A percentile compares a stretch with the other conserved stretches of the same genome.
Conservation (phyloP, 2,113 vertebrate genomes). For the Hippolais icterina region DNA sequence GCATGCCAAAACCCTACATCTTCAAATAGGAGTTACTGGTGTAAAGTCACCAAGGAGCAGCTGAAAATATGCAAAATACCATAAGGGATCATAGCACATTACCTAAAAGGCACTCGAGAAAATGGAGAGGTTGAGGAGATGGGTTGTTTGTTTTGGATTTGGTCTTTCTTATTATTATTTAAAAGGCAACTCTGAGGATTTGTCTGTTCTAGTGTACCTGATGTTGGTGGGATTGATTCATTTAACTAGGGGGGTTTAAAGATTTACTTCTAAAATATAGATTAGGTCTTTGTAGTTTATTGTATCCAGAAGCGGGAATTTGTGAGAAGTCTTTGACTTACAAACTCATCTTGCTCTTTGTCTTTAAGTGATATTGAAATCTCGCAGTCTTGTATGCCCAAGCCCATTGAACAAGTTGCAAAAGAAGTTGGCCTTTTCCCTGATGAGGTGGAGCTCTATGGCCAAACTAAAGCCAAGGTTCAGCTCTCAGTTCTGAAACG, state of each 20-base stretch:
- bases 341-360: neutral
- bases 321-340: neutral
- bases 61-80: neutral
- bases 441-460: slow-evolving; percentile 90
- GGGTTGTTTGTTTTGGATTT: neutral
- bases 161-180: neutral
- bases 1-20: neutral
- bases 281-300: neutral
- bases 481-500: slow-evolving; percentile 83
- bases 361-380: slow-evolving; percentile 89
- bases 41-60: neutral
- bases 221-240: neutral
- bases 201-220: neutral
- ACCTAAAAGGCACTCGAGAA: neutral
- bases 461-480: slow-evolving; percentile 94
- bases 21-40: neutral
- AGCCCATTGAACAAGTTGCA: slow-evolving; percentile 82
- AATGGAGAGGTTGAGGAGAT: too few species aligned
- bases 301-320: fast-evolving
- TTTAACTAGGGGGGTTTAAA: neutral
- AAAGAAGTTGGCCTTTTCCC: slow-evolving; percentile 87
- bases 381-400: slow-evolving; percentile 87
- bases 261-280: neutral
- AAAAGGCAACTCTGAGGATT: neutral
- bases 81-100: neutral